phyloP scores from a whole-genome alignment of 2,888 invertebrate genomes.

The Uloborus plumipes region DNA sequence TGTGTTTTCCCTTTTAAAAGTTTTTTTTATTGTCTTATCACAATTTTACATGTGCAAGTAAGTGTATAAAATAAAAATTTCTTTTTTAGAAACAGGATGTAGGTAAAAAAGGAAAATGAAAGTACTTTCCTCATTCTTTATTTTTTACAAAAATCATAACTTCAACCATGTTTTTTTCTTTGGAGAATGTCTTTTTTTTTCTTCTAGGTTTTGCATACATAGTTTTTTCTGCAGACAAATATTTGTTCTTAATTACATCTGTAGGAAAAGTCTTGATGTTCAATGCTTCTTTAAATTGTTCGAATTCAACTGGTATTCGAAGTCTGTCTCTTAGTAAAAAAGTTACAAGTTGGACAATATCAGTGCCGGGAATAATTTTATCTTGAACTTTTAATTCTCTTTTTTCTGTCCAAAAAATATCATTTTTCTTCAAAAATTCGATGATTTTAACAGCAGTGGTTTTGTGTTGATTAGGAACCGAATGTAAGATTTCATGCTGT shows the following conservation, averaged over 20 bases:
- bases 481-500: not conserved
- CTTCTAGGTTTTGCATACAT: too few relatives aligned
- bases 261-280: not conserved
- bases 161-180: conserved; percentile 1
- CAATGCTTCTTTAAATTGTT: not conserved
- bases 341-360: not conserved
- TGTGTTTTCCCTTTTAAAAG: not conserved
- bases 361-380: not conserved
- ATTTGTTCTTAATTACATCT: not conserved
- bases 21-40: not conserved
- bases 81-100: too few relatives aligned
- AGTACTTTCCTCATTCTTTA: too few relatives aligned
- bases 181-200: too few relatives aligned
- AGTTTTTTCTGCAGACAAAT: not conserved
- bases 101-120: too few relatives aligned
- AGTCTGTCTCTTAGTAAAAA: not conserved
- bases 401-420: not conserved
- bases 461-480: not conserved
- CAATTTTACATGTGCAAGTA: not conserved
- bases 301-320: not conserved
- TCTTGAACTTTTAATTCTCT: not conserved
- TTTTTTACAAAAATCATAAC: too few relatives aligned
- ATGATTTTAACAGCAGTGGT: not conserved
- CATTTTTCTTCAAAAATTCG: not conserved
- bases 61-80: not conserved